These are phyloP conservation scores for Phengaris alcon DNA, from an alignment of 2,888 invertebrate species.

Conservation along the genomic window DNA sequence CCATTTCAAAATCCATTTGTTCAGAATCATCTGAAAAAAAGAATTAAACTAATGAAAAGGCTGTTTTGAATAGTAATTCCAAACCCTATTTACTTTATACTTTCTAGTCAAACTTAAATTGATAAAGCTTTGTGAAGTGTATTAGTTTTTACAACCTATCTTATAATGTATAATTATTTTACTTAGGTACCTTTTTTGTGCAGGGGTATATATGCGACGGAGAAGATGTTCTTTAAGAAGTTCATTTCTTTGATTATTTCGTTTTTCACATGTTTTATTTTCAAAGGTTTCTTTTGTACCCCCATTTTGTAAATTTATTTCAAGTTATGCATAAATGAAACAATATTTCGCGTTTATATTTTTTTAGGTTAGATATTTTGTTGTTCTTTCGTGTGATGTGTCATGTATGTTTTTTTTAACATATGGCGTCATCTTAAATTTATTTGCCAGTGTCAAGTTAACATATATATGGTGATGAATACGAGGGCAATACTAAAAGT, in stretches of 20 bases:
- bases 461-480: too few relatives aligned
- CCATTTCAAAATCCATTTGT: constrained; percentile 53
- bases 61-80: background rate
- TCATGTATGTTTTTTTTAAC: too few relatives aligned
- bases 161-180: background rate
- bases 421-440: too few relatives aligned
- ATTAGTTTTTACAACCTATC: background rate
- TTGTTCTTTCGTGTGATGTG: background rate
- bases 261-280: constrained; percentile 58
- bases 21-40: constrained; percentile 53
- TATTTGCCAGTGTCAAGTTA: too few relatives aligned
- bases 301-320: constrained; percentile 34
- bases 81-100: background rate
- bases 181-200: constrained; percentile 60
- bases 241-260: constrained; percentile 75
- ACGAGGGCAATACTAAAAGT: too few relatives aligned
- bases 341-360: background rate
- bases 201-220: constrained; percentile 74
- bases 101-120: too few relatives aligned
- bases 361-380: background rate
- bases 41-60: background rate
- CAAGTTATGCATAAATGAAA: background rate
- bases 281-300: constrained; percentile 40
- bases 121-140: background rate
- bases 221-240: constrained; percentile 80